A percentile compares a stretch with the other conserved stretches of the same genome.
Evolutionary conservation across 2,888 invertebrate species (phyloP).

Genomic region (Orthosia gothica): DNA sequence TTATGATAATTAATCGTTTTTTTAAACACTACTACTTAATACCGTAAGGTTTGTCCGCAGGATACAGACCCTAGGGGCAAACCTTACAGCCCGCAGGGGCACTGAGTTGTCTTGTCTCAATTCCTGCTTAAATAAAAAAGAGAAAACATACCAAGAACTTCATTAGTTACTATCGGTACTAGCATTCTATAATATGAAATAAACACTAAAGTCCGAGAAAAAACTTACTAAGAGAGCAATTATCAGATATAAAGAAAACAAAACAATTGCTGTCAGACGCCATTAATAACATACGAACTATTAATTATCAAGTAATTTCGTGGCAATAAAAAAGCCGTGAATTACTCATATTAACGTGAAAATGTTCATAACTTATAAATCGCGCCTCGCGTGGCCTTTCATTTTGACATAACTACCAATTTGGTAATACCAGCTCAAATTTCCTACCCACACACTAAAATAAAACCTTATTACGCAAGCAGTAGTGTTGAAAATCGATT

Average conservation of each 20-base stretch:
- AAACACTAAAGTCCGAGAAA: conserved; percentile 5
- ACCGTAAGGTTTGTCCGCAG: not conserved
- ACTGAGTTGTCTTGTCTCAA: not conserved
- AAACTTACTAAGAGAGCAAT: conserved; percentile 36
- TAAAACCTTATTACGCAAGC: conserved; percentile 23
- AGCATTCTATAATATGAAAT: not conserved
- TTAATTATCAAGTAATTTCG: conserved; percentile 73
- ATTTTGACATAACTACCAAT: conserved; percentile 70
- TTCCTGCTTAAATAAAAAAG: not conserved
- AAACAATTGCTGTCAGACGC: conserved; percentile 47
- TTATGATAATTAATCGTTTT: no score
- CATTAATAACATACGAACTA: conserved; percentile 54
- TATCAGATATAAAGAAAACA: conserved; percentile 47
- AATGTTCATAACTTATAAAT: conserved; percentile 73
- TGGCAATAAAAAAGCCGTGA: conserved; percentile 70
- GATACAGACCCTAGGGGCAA: no score
- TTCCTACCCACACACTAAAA: conserved; percentile 17
- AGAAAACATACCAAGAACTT: no score
- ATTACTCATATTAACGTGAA: conserved; percentile 69
- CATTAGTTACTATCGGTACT: not conserved
- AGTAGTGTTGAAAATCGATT: conserved; percentile 34
- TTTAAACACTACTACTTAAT: not conserved
- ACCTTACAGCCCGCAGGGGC: no score
- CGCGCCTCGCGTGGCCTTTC: conserved; percentile 74
- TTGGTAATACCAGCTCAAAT: conserved; percentile 61